Evolutionary conservation across 2,113 vertebrate species (phyloP), one percentile per base, ranked within the genome.

Genomic region (Nycticorax nycticorax): DNA sequence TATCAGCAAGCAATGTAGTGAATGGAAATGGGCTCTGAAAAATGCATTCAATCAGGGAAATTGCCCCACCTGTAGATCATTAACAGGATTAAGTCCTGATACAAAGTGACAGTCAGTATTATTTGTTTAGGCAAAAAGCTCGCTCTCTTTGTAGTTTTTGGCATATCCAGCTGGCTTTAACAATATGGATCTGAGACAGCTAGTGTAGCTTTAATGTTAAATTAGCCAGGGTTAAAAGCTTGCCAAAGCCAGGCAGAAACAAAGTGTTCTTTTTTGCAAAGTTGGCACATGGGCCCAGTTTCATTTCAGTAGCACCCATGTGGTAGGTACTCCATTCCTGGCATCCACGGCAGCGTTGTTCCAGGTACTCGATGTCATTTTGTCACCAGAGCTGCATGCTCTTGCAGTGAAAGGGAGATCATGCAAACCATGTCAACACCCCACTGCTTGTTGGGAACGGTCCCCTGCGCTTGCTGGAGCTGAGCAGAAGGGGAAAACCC

Each of bases 111-210:
- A 98, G 95, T 91, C 94, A 82, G 94, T 86, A 53, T 88, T 97
- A 94, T 98, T 97, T 98, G 96, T 94, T 97, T 97, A 96, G 96
- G 96, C 97, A 97, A 96, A 97, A 96, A 94, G 88, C 92, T 92
- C 56, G 0, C 82, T 80, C 76, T 43, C 77, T 95, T 96, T 97
- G 96, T 97, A 96, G 94, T 43, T 97, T 97, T 97, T 98, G 97
- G 96, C 97, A 93, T 95, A 94, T 80, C 88, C 92, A 88, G 50
- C 93, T 92, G 95, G 88, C 95, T 97, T 97, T 97, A 97, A 98
- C 98, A 97, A 96, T 97, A 92, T 75, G 91, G 85, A 96, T 93
- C 92, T 79, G 93, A 97, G 91, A 76, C 97, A 94, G 95, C 96
- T 81, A 97, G 96, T 89, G 95, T 92, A 96, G 94, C 89, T 97